Percentiles rank a stretch among this genome's conserved stretches.
Conservation (phyloP, 2,888 invertebrate genomes). For the Melieria picta region DNA sequence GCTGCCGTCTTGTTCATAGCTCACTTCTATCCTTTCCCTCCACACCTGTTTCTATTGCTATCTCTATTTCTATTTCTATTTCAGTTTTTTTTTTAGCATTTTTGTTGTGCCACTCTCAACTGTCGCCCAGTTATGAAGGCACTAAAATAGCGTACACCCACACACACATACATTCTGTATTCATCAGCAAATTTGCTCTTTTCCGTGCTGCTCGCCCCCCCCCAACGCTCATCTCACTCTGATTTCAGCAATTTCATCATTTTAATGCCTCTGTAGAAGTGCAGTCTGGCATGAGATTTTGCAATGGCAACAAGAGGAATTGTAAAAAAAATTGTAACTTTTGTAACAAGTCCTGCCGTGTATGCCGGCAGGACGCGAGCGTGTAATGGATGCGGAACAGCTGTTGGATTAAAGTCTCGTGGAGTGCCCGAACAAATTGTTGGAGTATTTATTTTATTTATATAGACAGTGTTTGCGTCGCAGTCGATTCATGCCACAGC, state of each 20-base stretch:
- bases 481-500: too few relatives aligned
- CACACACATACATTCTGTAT: background rate
- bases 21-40: background rate
- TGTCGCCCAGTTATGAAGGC: too few relatives aligned
- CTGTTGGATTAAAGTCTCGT: constrained; percentile 25
- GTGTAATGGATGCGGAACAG: background rate
- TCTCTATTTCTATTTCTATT: background rate
- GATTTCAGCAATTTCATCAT: constrained; percentile 11
- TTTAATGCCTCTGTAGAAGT: background rate
- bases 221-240: background rate
- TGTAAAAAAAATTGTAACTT: too few relatives aligned
- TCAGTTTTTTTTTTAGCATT: background rate
- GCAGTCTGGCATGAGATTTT: background rate
- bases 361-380: too few relatives aligned
- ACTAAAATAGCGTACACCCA: background rate
- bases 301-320: too few relatives aligned
- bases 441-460: constrained; percentile 30
- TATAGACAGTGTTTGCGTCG: background rate
- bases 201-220: too few relatives aligned
- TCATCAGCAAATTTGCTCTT: background rate
- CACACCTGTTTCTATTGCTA: background rate
- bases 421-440: constrained; percentile 15
- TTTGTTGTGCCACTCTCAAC: background rate
- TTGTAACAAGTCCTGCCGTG: too few relatives aligned
- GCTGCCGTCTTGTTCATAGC: background rate